Base-by-base conservation (phyloP, 2,797 vertebrate species). In the Taenioides sp. region DNA sequence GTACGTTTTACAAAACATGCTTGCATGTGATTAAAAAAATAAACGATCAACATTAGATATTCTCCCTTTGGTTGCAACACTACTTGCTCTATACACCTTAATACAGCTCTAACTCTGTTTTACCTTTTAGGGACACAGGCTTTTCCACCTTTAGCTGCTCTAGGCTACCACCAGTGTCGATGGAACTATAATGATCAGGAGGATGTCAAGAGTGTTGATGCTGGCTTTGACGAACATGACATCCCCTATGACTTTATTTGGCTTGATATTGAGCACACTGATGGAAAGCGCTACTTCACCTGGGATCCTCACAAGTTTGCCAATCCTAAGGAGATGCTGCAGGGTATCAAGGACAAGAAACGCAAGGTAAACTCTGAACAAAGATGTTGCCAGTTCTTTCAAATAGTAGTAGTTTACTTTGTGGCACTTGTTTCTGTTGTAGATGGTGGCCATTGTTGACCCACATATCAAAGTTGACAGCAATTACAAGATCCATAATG, bases 121-220 rank as follows among this genome's bases (percentile, higher is more conserved):
- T 54, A 4, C 63, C 58, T 54, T 3, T 59, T 85, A 98, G 97
- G 97, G 55, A 98, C 96, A 10, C 97, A 98, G 92, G 90, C 96
- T 2, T 91, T 99, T 76, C 97, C 97, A n/a, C 95, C 97, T 0
- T 88, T 97, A 5, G 90, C 96, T n/a, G 82, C 96, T 0, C 77
- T 99, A 68, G 96, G 85, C 2, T 98, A 98, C 84, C 97, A 99
- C 91, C 97, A 99, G 93, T 97, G 96, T 88, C 95, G 97, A 80
- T 99, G 97, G 97, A 99, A 98, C 83, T 99, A 99, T 90, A 96
- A 97, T 0, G 96, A 99, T 10, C 96, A 98, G 88, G 95, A 95
- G 0, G 97, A 99, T 0, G 96, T 99, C 69, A 88, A 83, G 5
- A 69, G 90, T 0, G 97, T 99, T 52, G 94, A 96, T 64, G 81